Base-by-base conservation (phyloP, 2,888 invertebrate genomes). In the Megalurothrips usitatus region DNA sequence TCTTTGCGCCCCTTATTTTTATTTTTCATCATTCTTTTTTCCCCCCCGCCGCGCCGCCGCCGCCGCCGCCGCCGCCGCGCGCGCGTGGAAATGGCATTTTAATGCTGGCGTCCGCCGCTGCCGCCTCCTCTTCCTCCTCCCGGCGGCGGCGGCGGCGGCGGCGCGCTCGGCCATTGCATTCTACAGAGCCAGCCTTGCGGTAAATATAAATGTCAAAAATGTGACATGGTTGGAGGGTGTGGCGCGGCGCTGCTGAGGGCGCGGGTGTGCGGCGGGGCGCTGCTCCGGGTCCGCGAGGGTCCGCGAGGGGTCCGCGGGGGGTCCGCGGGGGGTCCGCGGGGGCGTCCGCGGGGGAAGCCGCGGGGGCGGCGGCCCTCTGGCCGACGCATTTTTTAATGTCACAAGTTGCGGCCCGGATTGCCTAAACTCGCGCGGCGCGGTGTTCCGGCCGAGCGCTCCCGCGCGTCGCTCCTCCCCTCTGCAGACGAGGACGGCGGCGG, bases 131-230 rank as follows among this genome's bases (percentile, higher is more conserved):
- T 1, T 10, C 26, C 23, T 6, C 2, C 52, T 52, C 52, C n/a
- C n/a, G n/a, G n/a, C n/a, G n/a, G n/a, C n/a, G n/a, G n/a, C n/a
- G n/a, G n/a, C n/a, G n/a, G 52, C 68, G 11, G 68, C 26, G 68
- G 23, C 26, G 23, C 68, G 68, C 68, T 26, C 26, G 68, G 68
- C 68, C 68, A 75, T 75, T 75, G 68, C 68, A 75, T 75, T 75
- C 68, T 75, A 26, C 68, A 75, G 68, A 75, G 68, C 68, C 68
- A 75, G 68, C 68, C 68, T 75, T 75, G 68, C 68, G 68, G 68
- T 75, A 75, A 75, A 75, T 75, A 75, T 75, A 75, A 75, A 75
- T 75, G 68, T 75, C 68, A 75, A 75, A 75, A 75, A 75, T 75
- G 68, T 75, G 68, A 75, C 68, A 75, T 75, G 68, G 23, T 75